phyloP scores from a whole-genome alignment of 2,888 invertebrate genomes.

The Folsomia manolachei region DNA sequence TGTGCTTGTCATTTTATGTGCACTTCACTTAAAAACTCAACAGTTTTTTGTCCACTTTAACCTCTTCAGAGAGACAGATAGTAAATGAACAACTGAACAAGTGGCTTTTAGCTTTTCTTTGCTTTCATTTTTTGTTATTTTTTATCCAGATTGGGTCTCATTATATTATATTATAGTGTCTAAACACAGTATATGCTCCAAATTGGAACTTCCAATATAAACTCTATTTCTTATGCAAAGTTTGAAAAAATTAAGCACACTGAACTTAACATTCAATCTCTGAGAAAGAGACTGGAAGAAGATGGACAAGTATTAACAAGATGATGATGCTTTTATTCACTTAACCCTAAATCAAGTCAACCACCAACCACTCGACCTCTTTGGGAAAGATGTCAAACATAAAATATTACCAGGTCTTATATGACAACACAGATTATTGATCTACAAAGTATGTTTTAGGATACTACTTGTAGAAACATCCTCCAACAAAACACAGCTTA shows the following conservation, averaged over 20 bases:
- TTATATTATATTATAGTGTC: not conserved
- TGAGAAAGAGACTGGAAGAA: not conserved
- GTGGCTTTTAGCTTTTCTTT: no score
- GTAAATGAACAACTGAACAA: not conserved
- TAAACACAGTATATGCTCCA: not conserved
- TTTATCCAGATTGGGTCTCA: no score
- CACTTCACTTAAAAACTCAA: not conserved
- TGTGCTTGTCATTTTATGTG: no score
- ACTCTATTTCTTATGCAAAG: not conserved
- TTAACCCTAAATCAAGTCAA: not conserved
- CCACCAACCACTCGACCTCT: not conserved
- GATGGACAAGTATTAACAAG: not conserved
- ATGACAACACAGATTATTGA: no score
- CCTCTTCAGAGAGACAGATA: no score
- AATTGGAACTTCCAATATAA: not conserved
- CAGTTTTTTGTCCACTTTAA: not conserved
- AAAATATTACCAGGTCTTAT: no score
- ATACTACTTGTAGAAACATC: not conserved
- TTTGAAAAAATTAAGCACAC: not conserved
- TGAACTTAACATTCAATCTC: not conserved
- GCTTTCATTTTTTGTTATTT: no score
- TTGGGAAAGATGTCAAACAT: no score
- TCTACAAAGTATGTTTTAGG: no score
- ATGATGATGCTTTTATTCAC: conserved; percentile 1
- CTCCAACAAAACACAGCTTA: conserved; percentile 23